These are phyloP conservation scores for Limnephilus lunatus DNA, from an alignment of 2,888 invertebrate species.

Conservation along the genomic window DNA sequence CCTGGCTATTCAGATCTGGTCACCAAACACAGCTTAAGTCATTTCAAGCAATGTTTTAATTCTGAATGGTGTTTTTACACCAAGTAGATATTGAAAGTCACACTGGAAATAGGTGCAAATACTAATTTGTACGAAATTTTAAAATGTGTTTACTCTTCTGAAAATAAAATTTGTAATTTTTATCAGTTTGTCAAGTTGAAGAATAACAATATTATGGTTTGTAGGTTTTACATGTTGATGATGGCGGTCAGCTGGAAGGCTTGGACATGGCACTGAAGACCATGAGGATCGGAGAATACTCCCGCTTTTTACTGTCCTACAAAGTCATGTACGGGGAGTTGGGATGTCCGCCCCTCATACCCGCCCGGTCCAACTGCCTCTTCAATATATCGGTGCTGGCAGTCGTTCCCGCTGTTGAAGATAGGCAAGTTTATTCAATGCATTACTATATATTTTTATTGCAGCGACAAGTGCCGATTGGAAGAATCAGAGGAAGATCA, in stretches of 20 bases:
- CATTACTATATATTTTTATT: not conserved
- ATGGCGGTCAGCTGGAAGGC: constrained; percentile 79
- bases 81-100: too few species aligned
- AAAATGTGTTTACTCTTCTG: not conserved
- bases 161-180: not conserved
- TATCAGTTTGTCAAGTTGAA: not conserved
- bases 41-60: too few species aligned
- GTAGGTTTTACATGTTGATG: constrained; percentile 73
- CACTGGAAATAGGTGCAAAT: too few species aligned
- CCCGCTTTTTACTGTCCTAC: constrained; percentile 86
- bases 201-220: constrained; percentile 65
- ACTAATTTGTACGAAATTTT: too few species aligned
- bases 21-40: too few species aligned
- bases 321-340: constrained; percentile 85
- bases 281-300: constrained; percentile 88
- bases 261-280: constrained; percentile 83
- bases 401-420: constrained; percentile 67
- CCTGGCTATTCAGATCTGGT: too few species aligned
- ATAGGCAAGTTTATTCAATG: constrained; percentile 69
- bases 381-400: constrained; percentile 80
- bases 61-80: too few species aligned
- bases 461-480: not conserved
- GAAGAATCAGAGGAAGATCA: not conserved
- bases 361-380: constrained; percentile 83
- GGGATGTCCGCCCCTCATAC: constrained; percentile 89